Evolutionary conservation across 2,113 vertebrate genomes (phyloP).

Genomic region (Acanthisitta chloris): DNA sequence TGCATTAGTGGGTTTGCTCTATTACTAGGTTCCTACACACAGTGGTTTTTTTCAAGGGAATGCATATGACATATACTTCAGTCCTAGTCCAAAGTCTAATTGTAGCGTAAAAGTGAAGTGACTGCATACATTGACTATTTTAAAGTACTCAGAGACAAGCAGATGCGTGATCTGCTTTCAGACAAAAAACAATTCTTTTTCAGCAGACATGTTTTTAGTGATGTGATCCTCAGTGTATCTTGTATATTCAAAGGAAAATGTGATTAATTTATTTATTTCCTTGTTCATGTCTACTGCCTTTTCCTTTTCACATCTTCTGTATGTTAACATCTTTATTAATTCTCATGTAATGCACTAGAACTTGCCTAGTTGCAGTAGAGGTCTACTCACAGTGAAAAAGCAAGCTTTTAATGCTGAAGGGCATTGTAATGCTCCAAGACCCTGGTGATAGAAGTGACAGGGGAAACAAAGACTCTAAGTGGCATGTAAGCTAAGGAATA

Average conservation of each 20-base stretch:
- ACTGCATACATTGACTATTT: not conserved
- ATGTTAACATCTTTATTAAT: not conserved
- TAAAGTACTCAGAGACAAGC: slow-evolving; percentile 40
- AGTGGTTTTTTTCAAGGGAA: not conserved
- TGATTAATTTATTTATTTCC: not conserved
- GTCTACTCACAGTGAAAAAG: not conserved
- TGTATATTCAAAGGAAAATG: not conserved
- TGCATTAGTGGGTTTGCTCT: not conserved
- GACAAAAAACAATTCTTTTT: not conserved
- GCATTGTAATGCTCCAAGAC: not conserved
- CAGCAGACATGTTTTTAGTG: not conserved
- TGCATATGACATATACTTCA: not conserved
- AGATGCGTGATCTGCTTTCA: slow-evolving; percentile 34
- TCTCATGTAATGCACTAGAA: not conserved
- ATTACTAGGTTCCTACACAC: not conserved
- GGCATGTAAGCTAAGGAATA: not conserved
- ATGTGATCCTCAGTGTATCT: not conserved
- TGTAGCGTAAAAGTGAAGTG: not conserved
- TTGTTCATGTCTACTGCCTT: not conserved
- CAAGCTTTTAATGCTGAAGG: not conserved
- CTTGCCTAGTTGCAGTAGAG: not conserved
- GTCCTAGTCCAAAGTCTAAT: not conserved
- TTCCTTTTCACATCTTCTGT: not conserved
- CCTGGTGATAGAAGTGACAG: not conserved
- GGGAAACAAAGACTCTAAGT: not conserved